Evolutionary conservation across 64 coral and sea anemone species (phyloP), one percentile per base, ranked within the genome.

Genomic region (Montipora sp.): DNA sequence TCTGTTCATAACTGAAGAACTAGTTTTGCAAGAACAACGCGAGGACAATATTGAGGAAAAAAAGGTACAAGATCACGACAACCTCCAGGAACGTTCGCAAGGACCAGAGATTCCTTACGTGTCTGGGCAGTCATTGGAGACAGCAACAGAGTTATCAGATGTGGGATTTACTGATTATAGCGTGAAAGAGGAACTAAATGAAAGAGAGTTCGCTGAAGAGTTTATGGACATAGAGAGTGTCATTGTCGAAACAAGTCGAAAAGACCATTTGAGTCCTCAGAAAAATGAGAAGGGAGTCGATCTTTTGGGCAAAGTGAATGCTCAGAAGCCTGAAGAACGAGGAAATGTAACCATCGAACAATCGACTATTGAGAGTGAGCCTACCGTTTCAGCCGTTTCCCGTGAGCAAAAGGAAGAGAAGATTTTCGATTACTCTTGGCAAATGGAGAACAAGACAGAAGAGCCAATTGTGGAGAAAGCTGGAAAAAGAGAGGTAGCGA

Each of bases 391-490:
- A 50, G 20, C 44, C 46, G 43, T n/a, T 16, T 59, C 47, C 7
- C 19, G 75, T 78, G 89, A 92, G 45, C 82, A 77, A 47, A 81
- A 73, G 20, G 94, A 88, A 80, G 89, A 65, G n/a, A 69, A 91
- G 87, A 83, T 91, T 43, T 48, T 87, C 15, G 89, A 95, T 65
- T 66, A 80, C 11, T 72, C 78, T 22, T 77, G 69, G 67, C 80
- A 93, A 16, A 66, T 93, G 19, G 83, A 95, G 11, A 74, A 77
- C 45, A 80, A 90, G 51, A 79, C 90, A 45, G 93, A 77, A 47
- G 22, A 49, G 11, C 63, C 27, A 14, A 14, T 27, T 57, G 63
- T 73, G 0, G 65, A 90, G 61, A 14, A 53, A 70, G 63, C 5
- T 80, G 77, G 71, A 75, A 49, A 91, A 63, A 63, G 73, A 47